Percentiles rank a stretch among this genome's conserved stretches.
These are phyloP conservation scores for Dasypus novemcinctus DNA, from an alignment of 2,113 vertebrate genomes.

Conservation along the genomic window DNA sequence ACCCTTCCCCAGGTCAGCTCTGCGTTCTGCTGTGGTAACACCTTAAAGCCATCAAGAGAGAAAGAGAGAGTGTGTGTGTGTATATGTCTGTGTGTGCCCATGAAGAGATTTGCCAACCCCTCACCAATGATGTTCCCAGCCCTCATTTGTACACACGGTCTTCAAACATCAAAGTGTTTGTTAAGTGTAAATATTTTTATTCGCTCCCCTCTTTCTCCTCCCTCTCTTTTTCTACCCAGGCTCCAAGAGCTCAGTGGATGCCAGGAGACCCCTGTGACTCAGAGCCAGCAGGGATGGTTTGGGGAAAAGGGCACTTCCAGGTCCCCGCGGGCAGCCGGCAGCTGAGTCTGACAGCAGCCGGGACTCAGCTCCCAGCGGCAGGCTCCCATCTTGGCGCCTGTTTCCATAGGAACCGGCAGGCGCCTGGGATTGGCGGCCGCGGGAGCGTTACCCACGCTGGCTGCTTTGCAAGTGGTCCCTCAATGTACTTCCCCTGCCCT, in stretches of 20 bases:
- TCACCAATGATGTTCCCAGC: constrained; percentile 75
- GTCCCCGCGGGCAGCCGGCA: constrained; percentile 72
- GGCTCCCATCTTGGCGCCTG: constrained; percentile 71
- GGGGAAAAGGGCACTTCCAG: constrained; percentile 77
- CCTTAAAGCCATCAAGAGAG: not conserved
- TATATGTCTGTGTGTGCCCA: not conserved
- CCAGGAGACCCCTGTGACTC: constrained; percentile 71
- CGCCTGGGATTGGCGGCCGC: constrained; percentile 55
- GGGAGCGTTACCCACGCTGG: constrained; percentile 66
- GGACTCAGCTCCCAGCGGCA: constrained; percentile 72
- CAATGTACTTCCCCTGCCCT: not conserved
- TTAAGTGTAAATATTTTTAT: constrained; percentile 80
- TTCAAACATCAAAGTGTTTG: constrained; percentile 79
- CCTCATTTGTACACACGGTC: constrained; percentile 78
- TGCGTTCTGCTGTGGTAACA: not conserved
- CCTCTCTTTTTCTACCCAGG: constrained; percentile 52
- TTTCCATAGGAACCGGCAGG: constrained; percentile 76
- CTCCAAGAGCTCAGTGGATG: constrained; percentile 61
- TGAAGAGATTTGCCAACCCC: constrained; percentile 63
- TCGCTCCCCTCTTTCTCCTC: constrained; percentile 67
- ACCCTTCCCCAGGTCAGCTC: not conserved
- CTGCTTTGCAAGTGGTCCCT: constrained; percentile 68
- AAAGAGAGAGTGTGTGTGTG: not conserved
- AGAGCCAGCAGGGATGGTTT: constrained; percentile 70
- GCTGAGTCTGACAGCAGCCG: constrained; percentile 68